phyloP scores from a whole-genome alignment of 2,797 vertebrate species.

The Antrozous pallidus region DNA sequence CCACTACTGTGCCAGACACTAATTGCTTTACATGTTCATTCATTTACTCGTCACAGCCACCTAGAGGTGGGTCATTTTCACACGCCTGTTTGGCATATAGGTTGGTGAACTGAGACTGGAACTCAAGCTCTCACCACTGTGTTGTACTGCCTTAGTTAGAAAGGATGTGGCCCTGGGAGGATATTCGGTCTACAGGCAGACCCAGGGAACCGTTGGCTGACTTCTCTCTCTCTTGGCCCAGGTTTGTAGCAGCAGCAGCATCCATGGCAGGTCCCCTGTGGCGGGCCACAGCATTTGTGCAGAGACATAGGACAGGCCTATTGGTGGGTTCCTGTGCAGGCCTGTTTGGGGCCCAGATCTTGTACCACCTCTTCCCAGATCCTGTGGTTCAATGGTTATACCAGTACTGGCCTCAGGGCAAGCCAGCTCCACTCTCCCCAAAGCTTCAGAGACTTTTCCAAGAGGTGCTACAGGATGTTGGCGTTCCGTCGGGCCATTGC shows the following conservation, averaged over 20 bases:
- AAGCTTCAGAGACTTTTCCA: constrained; percentile 86
- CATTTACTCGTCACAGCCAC: neutral
- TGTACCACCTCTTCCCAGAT: constrained; percentile 89
- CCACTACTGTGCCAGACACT: neutral
- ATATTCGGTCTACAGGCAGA: neutral
- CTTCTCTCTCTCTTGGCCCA: constrained; percentile 66
- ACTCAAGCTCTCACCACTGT: neutral
- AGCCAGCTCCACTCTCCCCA: constrained; percentile 84
- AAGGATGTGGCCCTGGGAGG: neutral
- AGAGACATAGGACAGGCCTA: constrained; percentile 88
- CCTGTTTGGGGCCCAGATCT: constrained; percentile 88
- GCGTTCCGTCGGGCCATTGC: constrained; percentile 73
- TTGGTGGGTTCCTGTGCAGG: constrained; percentile 87
- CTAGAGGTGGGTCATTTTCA: neutral
- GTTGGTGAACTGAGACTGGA: neutral
- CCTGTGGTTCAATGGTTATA: constrained; percentile 87
- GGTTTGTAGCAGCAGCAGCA: constrained; percentile 70
- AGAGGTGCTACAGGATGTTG: constrained; percentile 87
- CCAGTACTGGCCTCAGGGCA: constrained; percentile 90
- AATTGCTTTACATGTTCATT: neutral
- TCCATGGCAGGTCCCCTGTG: constrained; percentile 79
- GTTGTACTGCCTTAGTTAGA: neutral
- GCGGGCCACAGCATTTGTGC: constrained; percentile 83
- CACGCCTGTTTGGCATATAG: neutral
- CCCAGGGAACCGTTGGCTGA: constrained; percentile 48